Base-by-base conservation (phyloP, 2,113 vertebrate species). In the Merops nubicus region DNA sequence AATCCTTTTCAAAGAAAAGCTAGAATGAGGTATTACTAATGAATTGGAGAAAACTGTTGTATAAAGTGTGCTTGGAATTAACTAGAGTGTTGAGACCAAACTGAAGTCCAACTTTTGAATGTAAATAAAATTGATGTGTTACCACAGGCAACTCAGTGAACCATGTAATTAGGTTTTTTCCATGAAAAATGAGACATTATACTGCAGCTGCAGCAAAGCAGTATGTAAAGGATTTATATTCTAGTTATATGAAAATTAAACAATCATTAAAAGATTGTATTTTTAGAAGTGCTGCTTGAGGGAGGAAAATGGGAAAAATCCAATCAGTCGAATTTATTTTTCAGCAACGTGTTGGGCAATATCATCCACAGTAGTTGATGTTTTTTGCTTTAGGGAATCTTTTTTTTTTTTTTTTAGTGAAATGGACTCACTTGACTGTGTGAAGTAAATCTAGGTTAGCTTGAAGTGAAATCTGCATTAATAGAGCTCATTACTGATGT, bases 81-180 rank as follows among this genome's bases (percentile, higher is more conserved):
- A 85, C 81, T 40, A 21, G 68, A 79, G 75, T 85, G 93, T 81
- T 62, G 92, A 96, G 89, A 96, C 87, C 76, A 85, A 96, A 74
- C 85, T 92, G 40, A 95, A 95, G 88, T 96, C 94, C 97, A 97
- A 95, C 96, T 98, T 97, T 43, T 74, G 94, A 96, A 97, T 97
- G 97, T 98, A 98, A 98, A 98, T 98, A 98, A 98, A 98, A 98
- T 97, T 31, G 68, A 96, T 96, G 91, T 95, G 96, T 97, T 97
- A 97, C 96, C 95, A 96, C 81, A 97, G 97, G 97, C 97, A 94
- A 90, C 78, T 97, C 93, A 73, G 92, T 98, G 96, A 98, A 97
- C 97, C 95, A 79, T 88, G 63, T 98, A 98, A 98, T 98, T 94
- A 95, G 93, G 34, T 88, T 96, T 97, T 96, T 98, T 91, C 93